These are phyloP conservation scores for Phocoena sinus DNA, from an alignment of 2,113 vertebrate genomes.

Conservation along the genomic window DNA sequence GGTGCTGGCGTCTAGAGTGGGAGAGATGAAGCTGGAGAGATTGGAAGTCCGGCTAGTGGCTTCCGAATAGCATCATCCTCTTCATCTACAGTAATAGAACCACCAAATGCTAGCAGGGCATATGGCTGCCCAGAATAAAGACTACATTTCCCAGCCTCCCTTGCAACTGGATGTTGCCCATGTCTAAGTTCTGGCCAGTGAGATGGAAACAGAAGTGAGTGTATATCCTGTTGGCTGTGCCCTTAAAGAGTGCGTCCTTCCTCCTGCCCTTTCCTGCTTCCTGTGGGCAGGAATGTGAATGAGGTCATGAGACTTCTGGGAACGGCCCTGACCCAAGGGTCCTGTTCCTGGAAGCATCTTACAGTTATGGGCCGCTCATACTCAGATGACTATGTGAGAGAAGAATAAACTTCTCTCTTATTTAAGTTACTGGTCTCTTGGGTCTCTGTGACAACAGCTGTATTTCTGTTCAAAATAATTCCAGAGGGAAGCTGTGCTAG, in stretches of 20 bases:
- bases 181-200: not conserved
- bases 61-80: not conserved
- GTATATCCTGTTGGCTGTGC: not conserved
- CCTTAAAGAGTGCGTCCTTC: not conserved
- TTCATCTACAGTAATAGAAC: not conserved
- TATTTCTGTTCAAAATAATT: not conserved
- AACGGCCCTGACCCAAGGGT: not conserved
- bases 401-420: not conserved
- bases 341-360: not conserved
- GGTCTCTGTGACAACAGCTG: not conserved
- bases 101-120: not conserved
- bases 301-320: not conserved
- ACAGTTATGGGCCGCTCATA: not conserved
- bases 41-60: not conserved
- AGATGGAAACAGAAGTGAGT: not conserved
- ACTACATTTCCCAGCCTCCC: not conserved
- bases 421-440: not conserved
- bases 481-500: not conserved
- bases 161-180: not conserved
- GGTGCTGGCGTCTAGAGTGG: rapidly evolving
- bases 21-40: not conserved
- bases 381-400: not conserved
- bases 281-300: not conserved
- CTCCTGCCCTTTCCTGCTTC: not conserved
- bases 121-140: not conserved